A percentile compares a stretch with the other conserved stretches of the same genome.
These are phyloP conservation scores for Stomorhina lunata DNA, from an alignment of 2,888 invertebrate genomes.

Conservation along the genomic window DNA sequence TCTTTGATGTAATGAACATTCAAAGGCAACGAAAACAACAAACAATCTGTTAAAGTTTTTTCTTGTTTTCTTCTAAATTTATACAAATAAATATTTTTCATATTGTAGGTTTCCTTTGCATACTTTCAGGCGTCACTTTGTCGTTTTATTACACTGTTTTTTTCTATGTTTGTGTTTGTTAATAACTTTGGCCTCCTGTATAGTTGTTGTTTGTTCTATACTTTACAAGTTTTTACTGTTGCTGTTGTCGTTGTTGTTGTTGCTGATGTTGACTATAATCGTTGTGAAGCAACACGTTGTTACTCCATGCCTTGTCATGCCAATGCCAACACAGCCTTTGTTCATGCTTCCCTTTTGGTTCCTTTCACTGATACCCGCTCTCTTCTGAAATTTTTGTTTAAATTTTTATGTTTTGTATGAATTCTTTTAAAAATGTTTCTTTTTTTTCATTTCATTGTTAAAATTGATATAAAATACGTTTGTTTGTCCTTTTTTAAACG, in stretches of 20 bases:
- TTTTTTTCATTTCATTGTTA: too few species aligned
- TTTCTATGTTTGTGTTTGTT: not conserved
- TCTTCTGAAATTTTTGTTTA: slow-evolving; percentile 21
- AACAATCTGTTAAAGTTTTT: too few species aligned
- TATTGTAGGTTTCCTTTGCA: slow-evolving; percentile 55
- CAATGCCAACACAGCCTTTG: not conserved
- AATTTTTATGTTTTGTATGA: slow-evolving; percentile 31
- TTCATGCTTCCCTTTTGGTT: not conserved
- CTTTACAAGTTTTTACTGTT: not conserved
- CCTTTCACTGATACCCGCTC: not conserved
- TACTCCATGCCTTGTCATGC: slow-evolving; percentile 40
- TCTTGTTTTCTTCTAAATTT: too few species aligned
- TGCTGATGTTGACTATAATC: not conserved
- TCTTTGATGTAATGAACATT: too few species aligned
- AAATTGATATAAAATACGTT: too few species aligned
- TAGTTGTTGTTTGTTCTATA: not conserved
- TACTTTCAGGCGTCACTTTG: slow-evolving; percentile 64
- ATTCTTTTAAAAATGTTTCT: slow-evolving; percentile 38
- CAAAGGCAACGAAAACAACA: too few species aligned
- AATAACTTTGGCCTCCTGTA: not conserved
- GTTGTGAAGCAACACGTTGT: slow-evolving; percentile 66
- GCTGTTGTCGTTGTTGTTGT: not conserved
- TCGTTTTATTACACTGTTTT: slow-evolving; percentile 33
- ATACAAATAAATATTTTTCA: too few species aligned
- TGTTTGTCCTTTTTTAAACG: too few species aligned